Conservation (phyloP, 1,140 invertebrate species). For the Cyclina sinensis region DNA sequence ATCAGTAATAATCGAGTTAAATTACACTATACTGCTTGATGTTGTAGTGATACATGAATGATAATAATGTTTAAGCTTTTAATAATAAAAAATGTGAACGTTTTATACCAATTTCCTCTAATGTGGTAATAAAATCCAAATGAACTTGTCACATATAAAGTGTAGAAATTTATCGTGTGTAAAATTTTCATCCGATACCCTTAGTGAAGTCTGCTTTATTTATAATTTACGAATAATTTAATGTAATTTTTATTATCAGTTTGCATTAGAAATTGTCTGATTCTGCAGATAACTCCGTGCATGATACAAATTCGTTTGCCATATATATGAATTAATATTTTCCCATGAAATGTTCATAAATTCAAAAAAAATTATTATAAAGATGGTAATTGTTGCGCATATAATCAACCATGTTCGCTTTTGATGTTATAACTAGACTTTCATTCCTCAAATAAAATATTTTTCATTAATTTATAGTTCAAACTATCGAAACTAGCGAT, state of each 20-base stretch:
- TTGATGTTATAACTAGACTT: slow-evolving; percentile 33
- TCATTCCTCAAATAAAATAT: slow-evolving; percentile 21
- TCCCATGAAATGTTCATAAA: slow-evolving; percentile 18
- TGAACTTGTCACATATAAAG: slow-evolving; percentile 41
- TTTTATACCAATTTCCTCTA: slow-evolving; percentile 7
- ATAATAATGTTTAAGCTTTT: slow-evolving; percentile 14
- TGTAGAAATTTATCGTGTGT: slow-evolving; percentile 51
- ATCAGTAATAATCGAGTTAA: not conserved
- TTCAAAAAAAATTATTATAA: slow-evolving; percentile 9
- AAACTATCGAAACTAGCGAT: not conserved
- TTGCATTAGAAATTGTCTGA: slow-evolving; percentile 23
- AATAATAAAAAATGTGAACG: slow-evolving; percentile 8
- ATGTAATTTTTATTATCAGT: slow-evolving; percentile 39
- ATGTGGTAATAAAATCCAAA: slow-evolving; percentile 32
- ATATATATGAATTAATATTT: slow-evolving; percentile 27
- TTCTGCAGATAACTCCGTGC: not conserved
- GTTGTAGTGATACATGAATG: not conserved
- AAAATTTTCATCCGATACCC: slow-evolving; percentile 25
- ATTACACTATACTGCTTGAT: not conserved
- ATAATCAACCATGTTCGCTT: not conserved
- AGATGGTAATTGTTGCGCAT: slow-evolving; percentile 2
- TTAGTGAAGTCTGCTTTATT: slow-evolving; percentile 13
- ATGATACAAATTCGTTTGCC: not conserved
- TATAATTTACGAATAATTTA: slow-evolving; percentile 50
- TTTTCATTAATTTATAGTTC: slow-evolving; percentile 15